phyloP scores from a whole-genome alignment of 2,888 invertebrate genomes.

The Glaucopsyche alexis region DNA sequence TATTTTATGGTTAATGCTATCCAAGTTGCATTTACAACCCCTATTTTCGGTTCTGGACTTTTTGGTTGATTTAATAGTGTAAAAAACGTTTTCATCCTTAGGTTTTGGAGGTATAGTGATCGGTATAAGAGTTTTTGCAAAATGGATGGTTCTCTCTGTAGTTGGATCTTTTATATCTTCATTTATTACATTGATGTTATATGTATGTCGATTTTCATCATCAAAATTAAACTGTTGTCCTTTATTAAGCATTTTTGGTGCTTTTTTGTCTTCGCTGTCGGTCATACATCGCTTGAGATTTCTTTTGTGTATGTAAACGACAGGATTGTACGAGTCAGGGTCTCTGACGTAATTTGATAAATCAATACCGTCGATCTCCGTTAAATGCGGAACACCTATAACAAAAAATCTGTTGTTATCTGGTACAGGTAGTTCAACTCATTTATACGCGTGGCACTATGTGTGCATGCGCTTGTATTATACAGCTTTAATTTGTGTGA shows the following conservation, averaged over 20 bases:
- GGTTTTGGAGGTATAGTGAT: slow-evolving; percentile 57
- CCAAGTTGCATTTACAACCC: slow-evolving; percentile 29
- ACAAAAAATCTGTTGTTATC: not conserved
- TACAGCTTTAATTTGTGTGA: no score
- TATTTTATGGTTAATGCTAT: slow-evolving; percentile 34
- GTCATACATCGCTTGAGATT: slow-evolving; percentile 37
- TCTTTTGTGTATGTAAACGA: slow-evolving; percentile 64
- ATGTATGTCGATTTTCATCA: slow-evolving; percentile 36
- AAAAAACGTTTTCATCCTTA: slow-evolving; percentile 49
- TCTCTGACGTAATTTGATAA: slow-evolving; percentile 39
- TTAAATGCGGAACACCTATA: slow-evolving; percentile 19
- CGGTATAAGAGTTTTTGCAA: slow-evolving; percentile 63
- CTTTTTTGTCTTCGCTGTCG: slow-evolving; percentile 32
- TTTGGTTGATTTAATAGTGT: slow-evolving; percentile 58
- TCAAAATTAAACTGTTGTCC: slow-evolving; percentile 49
- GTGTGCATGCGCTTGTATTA: no score
- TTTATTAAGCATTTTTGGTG: slow-evolving; percentile 47
- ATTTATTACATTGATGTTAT: slow-evolving; percentile 42
- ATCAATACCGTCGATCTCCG: slow-evolving; percentile 34
- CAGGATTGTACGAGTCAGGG: slow-evolving; percentile 54
- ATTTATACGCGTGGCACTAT: no score
- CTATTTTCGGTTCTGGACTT: slow-evolving; percentile 48
- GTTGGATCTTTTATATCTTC: slow-evolving; percentile 48
- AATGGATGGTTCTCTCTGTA: slow-evolving; percentile 60
- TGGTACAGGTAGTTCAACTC: no score